These are phyloP conservation scores for Paradoxurus hermaphroditus DNA, from an alignment of 2,113 vertebrate genomes.

Conservation along the genomic window DNA sequence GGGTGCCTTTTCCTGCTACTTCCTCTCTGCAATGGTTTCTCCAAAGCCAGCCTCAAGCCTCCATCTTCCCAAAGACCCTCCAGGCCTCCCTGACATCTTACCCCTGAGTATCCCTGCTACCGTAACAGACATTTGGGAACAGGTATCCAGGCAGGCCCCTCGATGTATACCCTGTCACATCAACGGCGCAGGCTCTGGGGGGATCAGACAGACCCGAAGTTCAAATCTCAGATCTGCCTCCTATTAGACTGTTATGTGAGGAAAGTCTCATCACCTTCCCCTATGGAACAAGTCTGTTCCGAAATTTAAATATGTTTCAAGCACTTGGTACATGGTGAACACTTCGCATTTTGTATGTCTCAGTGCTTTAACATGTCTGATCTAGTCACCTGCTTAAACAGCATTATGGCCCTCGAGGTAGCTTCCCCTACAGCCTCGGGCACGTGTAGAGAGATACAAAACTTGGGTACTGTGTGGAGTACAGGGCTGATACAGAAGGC, in stretches of 20 bases:
- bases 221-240: background rate
- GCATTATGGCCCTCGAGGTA: background rate
- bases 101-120: background rate
- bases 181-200: background rate
- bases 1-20: background rate
- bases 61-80: background rate
- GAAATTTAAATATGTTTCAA: background rate
- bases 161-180: background rate
- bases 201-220: background rate
- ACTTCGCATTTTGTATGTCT: background rate
- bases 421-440: too few species aligned
- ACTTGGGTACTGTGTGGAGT: background rate
- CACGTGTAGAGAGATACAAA: rapidly evolving
- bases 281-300: background rate
- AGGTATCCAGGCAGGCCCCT: background rate
- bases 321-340: background rate
- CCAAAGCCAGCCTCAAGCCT: background rate
- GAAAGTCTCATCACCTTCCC: background rate
- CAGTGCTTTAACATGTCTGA: background rate
- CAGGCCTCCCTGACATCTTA: background rate
- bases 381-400: background rate
- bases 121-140: background rate
- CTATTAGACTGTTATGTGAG: background rate
- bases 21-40: background rate
- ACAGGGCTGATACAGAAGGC: background rate